Evolutionary conservation across 53 echinoderm and acorn worm species (phyloP), one percentile per base, ranked within the genome.

Genomic region (Hippasteria phrygiana): DNA sequence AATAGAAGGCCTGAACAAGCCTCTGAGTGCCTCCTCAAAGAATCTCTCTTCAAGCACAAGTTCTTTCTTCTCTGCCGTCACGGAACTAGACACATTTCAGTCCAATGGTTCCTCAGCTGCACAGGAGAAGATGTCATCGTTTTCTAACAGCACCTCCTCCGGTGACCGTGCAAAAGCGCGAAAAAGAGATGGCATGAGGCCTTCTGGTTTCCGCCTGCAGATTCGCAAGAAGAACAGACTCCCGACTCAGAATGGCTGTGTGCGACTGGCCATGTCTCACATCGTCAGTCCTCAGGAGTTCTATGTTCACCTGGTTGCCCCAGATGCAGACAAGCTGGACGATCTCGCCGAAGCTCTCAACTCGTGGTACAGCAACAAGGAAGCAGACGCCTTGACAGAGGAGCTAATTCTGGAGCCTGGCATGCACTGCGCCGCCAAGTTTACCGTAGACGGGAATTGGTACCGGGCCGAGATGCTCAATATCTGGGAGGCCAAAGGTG

Each of bases 211-310:
- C 22, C 31, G 27, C 14, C 88, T 33, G 1, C 55, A 88, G 88
- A 59, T 74, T 29, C 5, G 22, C 17, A n/a, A 39, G 55, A 43
- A 74, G 55, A 9, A 80, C 26, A 64, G 74, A 6, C 88, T 92
- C 0, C 75, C 66, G 9, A 74, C 63, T 28, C 16, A 45, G 26
- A 66, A 94, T 47, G 91, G 88, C 39, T 87, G 81, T 40, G 20
- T 93, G 5, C 35, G 41, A 27, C 45, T 97, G 87, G 97, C 93
- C 33, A 91, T 97, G 94, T 94, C 95, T 17, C 89, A 93, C 88
- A 88, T 98, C 22, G 86, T 90, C 51, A 78, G 83, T 51, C 98
- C 95, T 2, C 80, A 74, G 13, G 94, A 98, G 71, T 98, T 98
- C 78, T 98, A 98, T 63, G 74, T 93, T 17, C 98, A 98, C 62